Base-by-base conservation (phyloP, 2,888 invertebrate genomes). In the Aricia artaxerxes region DNA sequence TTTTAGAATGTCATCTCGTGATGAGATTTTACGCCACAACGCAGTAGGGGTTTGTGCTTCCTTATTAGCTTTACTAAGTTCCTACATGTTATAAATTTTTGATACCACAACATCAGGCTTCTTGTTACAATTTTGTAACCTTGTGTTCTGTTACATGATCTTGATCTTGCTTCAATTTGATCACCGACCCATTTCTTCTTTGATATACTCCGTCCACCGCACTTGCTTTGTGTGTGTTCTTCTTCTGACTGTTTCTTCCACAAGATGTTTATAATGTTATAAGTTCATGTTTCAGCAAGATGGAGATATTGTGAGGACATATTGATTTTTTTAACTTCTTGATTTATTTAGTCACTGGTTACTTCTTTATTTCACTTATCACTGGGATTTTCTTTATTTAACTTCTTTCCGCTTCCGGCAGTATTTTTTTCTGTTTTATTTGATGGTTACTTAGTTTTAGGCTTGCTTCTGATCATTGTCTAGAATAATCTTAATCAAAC, bases 401-500 rank as follows among this genome's bases (percentile, higher is more conserved):
- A 76, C 38, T 79, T 78, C 61, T 81, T 78, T 31, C 80, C 61
- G 78, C 24, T 61, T 61, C 61, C 24, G 24, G 61, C 61, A 61
- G 24, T 49, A 61, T 6, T 61, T 5, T 24, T 24, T 9, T 7
- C 2, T 7, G 7, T 61, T 61, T 61, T 61, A 24, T 64, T 11
- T 64, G 49, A 9, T 49, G 0, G 49, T 11, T 24, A 61, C 60
- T 24, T 13, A 78, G 38, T 73, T n/a, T 61, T 69, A 11, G 38
- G 44, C 64, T 77, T 69, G 78, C 13, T 24, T 64, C n/a, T 79
- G 24, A 77, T 79, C 44, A 16, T 69, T 69, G 24, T 73, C 78
- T 61, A 44, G 53, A 73, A 78, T 78, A 78, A 73, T 73, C 81
- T 82, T 79, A 82, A 82, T 80, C 13, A 60, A 80, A 82, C 81